These are phyloP conservation scores for Pherbina coryleti DNA, from an alignment of 2,888 invertebrate genomes.

Conservation along the genomic window DNA sequence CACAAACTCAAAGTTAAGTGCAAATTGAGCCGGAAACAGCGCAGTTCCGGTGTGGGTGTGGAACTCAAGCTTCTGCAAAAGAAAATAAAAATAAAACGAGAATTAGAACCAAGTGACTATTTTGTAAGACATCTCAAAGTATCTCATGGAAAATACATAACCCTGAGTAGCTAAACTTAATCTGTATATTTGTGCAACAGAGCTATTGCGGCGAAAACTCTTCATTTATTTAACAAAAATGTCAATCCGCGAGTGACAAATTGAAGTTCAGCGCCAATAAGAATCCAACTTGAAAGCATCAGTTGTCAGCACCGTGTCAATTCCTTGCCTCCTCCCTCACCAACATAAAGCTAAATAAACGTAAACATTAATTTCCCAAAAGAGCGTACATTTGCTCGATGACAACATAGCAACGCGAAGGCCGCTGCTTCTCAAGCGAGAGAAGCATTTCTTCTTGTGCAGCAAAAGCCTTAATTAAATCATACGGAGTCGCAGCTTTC, in stretches of 20 bases:
- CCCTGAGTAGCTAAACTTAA: neutral
- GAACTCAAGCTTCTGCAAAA: slow-evolving; percentile 72
- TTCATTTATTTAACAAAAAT: neutral
- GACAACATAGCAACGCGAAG: slow-evolving; percentile 43
- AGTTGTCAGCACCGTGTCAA: too few relatives aligned
- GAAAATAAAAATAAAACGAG: neutral
- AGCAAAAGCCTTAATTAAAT: slow-evolving; percentile 32
- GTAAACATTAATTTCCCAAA: slow-evolving; percentile 53
- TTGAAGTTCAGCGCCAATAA: slow-evolving; percentile 1
- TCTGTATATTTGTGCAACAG: too few relatives aligned
- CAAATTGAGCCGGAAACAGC: slow-evolving; percentile 81
- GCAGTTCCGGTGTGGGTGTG: slow-evolving; percentile 81
- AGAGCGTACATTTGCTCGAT: slow-evolving; percentile 49
- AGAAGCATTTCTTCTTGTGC: neutral
- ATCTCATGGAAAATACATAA: neutral
- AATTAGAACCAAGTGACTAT: neutral
- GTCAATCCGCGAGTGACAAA: slow-evolving; percentile 8
- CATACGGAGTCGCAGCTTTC: slow-evolving; percentile 22
- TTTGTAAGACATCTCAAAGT: neutral
- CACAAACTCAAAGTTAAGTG: slow-evolving; percentile 84
- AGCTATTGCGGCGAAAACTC: too few relatives aligned
- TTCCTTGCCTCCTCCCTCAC: neutral
- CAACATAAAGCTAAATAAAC: slow-evolving; percentile 30
- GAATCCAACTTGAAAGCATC: too few relatives aligned
- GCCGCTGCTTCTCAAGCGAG: neutral